Evolutionary conservation across 1,140 invertebrate species (phyloP).

Genomic region (Nebria ingens): DNA sequence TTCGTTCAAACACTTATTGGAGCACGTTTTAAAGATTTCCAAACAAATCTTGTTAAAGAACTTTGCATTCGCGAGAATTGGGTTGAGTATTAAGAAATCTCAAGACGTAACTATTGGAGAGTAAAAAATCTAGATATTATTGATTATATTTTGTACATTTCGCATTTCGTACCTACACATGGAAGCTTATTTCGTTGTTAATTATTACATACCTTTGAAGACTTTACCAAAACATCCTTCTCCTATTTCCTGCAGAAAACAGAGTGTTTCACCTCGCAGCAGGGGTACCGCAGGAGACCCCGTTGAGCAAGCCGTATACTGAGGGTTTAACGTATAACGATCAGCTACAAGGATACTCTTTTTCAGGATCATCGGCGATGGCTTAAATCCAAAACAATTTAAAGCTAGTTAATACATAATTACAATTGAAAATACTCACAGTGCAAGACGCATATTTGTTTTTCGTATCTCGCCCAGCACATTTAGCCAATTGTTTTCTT

Average conservation of each 20-base stretch:
- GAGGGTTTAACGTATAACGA: conserved; percentile 65
- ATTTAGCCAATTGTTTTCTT: conserved; percentile 13
- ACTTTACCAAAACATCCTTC: conserved; percentile 91
- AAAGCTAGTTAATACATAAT: background rate
- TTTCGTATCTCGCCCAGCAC: background rate
- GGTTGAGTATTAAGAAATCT: too few relatives aligned
- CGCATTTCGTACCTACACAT: too few relatives aligned
- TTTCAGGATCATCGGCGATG: conserved; percentile 44
- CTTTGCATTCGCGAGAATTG: too few relatives aligned
- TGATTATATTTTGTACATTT: too few relatives aligned
- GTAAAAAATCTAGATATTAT: too few relatives aligned
- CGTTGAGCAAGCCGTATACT: conserved; percentile 49
- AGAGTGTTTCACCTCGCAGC: conserved; percentile 49
- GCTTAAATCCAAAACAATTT: conserved; percentile 26
- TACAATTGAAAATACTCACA: background rate
- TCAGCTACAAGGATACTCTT: conserved; percentile 53
- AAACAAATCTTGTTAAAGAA: too few relatives aligned
- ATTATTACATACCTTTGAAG: conserved; percentile 55
- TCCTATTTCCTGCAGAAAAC: conserved; percentile 67
- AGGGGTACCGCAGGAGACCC: conserved; percentile 46
- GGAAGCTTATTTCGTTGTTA: too few relatives aligned
- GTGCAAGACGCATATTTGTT: background rate
- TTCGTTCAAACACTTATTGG: too few relatives aligned
- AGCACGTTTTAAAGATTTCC: too few relatives aligned
- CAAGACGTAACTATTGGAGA: too few relatives aligned